Base-by-base conservation (phyloP, 2,888 invertebrate genomes). In the Caenorhabditis sp. region DNA sequence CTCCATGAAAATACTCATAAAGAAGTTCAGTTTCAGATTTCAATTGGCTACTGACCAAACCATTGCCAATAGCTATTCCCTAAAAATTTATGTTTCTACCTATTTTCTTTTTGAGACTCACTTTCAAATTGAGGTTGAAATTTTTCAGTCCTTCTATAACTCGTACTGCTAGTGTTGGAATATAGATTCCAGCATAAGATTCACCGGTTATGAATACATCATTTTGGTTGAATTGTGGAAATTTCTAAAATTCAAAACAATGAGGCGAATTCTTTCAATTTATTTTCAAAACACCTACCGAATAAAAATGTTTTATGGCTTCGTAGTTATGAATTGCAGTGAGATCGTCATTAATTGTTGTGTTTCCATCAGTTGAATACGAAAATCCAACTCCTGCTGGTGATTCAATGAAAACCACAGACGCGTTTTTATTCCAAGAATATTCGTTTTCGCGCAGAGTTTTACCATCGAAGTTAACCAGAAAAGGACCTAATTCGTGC, bases 321-420 rank as follows among this genome's bases (percentile, higher is more conserved):
- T 87, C 82, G 77, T 89, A 89, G 81, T 90, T 91, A 76, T 90
- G 88, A 1, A 80, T 52, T 2, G 90, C 88, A 17, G 88, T 88
- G 83, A 85, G 82, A 76, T 88, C 82, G 58, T 87, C 84, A 59
- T 83, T 80, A 36, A 83, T 81, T 25, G 83, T 87, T 80, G 89
- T 89, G 64, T 89, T 88, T 59, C 88, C 87, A 80, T 89, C 89
- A 25, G 84, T 84, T 20, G 89, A 84, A 81, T 90, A 90, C 0
- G 90, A 90, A 79, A 88, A 90, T 5, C 90, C 90, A 56, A 91
- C 90, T 57, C 90, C 90, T 26, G 90, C 90, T n/a, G 90, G 90
- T 0, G 90, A 88, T 80, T 91, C 90, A 70, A 90, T 80, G 80
- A 89, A 91, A 63, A 90, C 77, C 70, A 90, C 89, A 71, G 90